Conservation (phyloP, 2,888 invertebrate species). For the Melangyna quadrimaculata region DNA sequence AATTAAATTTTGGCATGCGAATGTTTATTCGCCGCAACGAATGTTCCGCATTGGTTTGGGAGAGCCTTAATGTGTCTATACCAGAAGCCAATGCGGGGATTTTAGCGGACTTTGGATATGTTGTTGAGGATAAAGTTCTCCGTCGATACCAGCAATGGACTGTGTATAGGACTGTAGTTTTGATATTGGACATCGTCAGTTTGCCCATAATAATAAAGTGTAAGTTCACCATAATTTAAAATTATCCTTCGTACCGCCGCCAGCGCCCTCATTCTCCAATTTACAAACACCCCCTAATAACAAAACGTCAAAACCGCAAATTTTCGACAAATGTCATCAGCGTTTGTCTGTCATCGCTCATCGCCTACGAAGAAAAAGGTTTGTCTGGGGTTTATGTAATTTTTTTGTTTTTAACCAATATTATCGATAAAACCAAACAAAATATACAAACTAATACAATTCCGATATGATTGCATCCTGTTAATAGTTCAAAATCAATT, state of each 20-base stretch:
- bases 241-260: neutral
- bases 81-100: no score
- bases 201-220: no score
- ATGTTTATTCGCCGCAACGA: no score
- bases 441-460: neutral
- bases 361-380: conserved; percentile 57
- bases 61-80: no score
- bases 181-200: no score
- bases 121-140: no score
- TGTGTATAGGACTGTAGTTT: no score
- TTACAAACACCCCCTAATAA: conserved; percentile 30
- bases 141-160: no score
- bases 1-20: no score
- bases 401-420: conserved; percentile 56
- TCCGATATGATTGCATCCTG: neutral
- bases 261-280: neutral
- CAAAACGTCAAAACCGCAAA: conserved; percentile 42
- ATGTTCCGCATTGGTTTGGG: no score
- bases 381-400: conserved; percentile 68
- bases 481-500: neutral
- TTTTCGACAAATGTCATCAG: conserved; percentile 38
- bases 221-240: neutral
- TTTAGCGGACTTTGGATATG: no score
- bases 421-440: conserved; percentile 6
- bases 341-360: conserved; percentile 70